phyloP scores from a whole-genome alignment of 1,140 invertebrate species.

The Bicyclus anynana region DNA sequence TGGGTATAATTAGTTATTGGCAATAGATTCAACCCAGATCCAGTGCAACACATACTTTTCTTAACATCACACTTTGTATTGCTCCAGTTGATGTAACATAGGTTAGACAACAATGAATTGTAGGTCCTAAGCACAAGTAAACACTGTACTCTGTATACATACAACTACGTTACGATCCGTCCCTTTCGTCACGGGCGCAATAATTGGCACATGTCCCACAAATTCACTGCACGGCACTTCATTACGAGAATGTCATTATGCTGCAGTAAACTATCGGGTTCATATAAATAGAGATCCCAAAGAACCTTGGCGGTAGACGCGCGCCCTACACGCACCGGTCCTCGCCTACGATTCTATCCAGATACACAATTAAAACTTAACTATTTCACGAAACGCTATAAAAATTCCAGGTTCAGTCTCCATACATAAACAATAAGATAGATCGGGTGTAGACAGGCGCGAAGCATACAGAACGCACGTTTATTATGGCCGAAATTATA shows the following conservation, averaged over 20 bases:
- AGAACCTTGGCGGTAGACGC: slow-evolving; percentile 60
- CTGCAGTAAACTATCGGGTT: slow-evolving; percentile 69
- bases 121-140: slow-evolving; percentile 40
- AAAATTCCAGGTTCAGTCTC: slow-evolving; percentile 73
- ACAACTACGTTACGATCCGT: slow-evolving; percentile 47
- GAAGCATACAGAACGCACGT: slow-evolving; percentile 72
- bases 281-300: slow-evolving; percentile 72
- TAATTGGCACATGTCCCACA: slow-evolving; percentile 75
- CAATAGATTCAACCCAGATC: slow-evolving; percentile 8
- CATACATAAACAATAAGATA: slow-evolving; percentile 77
- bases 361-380: slow-evolving; percentile 62
- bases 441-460: slow-evolving; percentile 72
- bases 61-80: not conserved
- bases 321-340: slow-evolving; percentile 42
- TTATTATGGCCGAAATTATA: slow-evolving; percentile 73
- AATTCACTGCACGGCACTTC: slow-evolving; percentile 66
- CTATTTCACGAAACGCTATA: slow-evolving; percentile 57
- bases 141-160: slow-evolving; percentile 62
- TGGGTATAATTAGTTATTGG: slow-evolving; percentile 17
- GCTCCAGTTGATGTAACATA: not conserved
- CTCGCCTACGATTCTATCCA: slow-evolving; percentile 39
- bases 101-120: slow-evolving; percentile 18
- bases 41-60: not conserved
- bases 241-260: slow-evolving; percentile 75
- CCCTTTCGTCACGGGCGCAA: slow-evolving; percentile 60